These are phyloP conservation scores for Sphaeridia pumilis DNA, from an alignment of 2,888 invertebrate species.

Conservation along the genomic window DNA sequence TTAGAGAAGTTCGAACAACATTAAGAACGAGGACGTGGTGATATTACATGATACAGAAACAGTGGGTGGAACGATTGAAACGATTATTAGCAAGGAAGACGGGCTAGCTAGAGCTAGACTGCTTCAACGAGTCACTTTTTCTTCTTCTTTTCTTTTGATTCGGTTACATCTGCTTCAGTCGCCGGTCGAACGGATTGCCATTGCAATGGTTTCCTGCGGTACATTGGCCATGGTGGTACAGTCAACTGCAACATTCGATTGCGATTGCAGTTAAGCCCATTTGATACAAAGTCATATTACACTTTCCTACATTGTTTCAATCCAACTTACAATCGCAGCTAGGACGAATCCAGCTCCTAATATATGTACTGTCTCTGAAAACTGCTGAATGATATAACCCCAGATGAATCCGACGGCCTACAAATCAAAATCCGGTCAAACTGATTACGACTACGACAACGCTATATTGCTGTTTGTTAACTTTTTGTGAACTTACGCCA, in stretches of 20 bases:
- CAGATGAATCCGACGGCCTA: slow-evolving; percentile 73
- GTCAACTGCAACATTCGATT: slow-evolving; percentile 54
- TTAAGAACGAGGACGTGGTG: no score
- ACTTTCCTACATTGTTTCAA: no score
- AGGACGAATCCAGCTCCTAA: slow-evolving; percentile 80
- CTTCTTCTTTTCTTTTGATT: slow-evolving; percentile 42
- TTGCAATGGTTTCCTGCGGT: slow-evolving; percentile 69
- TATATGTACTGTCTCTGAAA: slow-evolving; percentile 88
- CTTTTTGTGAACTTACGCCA: slow-evolving; percentile 49
- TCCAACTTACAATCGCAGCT: slow-evolving; percentile 59
- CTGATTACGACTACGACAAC: not conserved
- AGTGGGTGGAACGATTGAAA: no score
- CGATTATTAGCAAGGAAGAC: no score
- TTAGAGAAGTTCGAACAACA: no score
- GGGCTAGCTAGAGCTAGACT: no score
- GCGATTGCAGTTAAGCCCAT: not conserved
- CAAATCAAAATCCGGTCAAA: slow-evolving; percentile 8
- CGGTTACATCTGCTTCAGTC: slow-evolving; percentile 38
- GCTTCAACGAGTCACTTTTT: slow-evolving; percentile 41
- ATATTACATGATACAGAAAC: no score
- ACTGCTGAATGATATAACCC: slow-evolving; percentile 90
- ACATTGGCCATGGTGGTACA: slow-evolving; percentile 95
- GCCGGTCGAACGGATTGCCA: slow-evolving; percentile 57
- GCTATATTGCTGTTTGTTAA: not conserved
- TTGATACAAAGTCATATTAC: no score